Evolutionary conservation across 2,797 vertebrate species (phyloP).

Genomic region (Girardinus metallicus): DNA sequence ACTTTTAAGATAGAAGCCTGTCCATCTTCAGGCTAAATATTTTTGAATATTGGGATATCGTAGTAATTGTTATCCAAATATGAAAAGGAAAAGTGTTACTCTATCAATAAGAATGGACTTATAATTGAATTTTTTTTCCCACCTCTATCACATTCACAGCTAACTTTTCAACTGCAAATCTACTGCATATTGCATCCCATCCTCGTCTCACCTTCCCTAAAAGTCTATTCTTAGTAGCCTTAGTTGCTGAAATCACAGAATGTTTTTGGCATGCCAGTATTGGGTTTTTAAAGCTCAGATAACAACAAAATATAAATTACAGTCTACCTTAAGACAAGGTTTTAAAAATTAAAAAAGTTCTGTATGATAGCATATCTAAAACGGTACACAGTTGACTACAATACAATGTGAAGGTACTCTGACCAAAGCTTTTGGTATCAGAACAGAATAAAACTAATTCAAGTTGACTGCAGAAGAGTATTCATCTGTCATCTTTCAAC

Average conservation of each 20-base stretch:
- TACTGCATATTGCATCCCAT: neutral
- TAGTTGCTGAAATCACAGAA: neutral
- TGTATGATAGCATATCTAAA: neutral
- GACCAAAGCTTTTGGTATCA: neutral
- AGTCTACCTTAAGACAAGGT: neutral
- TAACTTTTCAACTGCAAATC: neutral
- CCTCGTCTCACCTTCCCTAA: neutral
- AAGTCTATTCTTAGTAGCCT: neutral
- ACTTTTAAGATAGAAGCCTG: constrained; percentile 17
- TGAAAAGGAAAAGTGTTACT: neutral
- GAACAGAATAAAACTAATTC: neutral
- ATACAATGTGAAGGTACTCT: neutral
- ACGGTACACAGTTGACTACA: neutral
- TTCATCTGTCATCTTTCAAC: neutral
- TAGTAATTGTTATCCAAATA: constrained; percentile 15
- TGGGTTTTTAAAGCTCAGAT: neutral
- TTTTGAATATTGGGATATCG: constrained; percentile 26
- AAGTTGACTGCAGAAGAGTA: neutral
- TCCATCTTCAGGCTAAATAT: constrained; percentile 17
- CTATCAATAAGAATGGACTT: constrained; percentile 1
- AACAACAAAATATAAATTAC: neutral
- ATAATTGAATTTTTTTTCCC: constrained; percentile 13
- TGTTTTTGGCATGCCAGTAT: neutral
- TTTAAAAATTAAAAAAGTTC: no score
- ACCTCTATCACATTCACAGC: neutral